Base-by-base conservation (phyloP, 2,797 vertebrate genomes). In the Harpagifer antarcticus region DNA sequence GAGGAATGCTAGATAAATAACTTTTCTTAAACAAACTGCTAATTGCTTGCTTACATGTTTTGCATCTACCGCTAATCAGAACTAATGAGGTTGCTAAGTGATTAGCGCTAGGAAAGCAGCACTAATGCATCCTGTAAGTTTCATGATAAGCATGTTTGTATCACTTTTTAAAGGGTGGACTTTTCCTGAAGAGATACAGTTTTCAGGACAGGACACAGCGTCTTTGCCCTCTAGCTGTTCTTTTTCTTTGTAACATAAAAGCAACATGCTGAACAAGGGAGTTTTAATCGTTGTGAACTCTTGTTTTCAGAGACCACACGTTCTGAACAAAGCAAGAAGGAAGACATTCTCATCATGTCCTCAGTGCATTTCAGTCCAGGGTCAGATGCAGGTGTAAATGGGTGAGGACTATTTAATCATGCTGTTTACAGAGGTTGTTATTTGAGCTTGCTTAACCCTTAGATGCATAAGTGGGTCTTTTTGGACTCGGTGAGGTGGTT, bases 291-390 rank as follows among this genome's bases (percentile, higher is more conserved):
- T 12, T 49, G 54, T 4, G 37, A 50, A 11, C 31, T 49, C 45
- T n/a, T 72, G 11, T 71, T 64, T 56, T 55, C 19, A 86, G 82
- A 81, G 8, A 62, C 57, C 52, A 19, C 80, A 80, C 54, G 48
- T 86, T 61, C 68, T 59, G 86, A 83, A n/a, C 44, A 61, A 68
- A 73, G 47, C 45, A 3, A 75, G 68, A 77, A 71, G 77, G 23
- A 48, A 61, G 45, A 73, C 60, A 14, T 65, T 27, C 56, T 48
- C 67, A 91, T 71, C 63, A 98, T 98, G 97, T 93, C 95, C 47
- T 88, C 94, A 19, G 96, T 97, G 74, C 90, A 86, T 80, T 97
- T 95, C 71, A 92, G 83, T 16, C 95, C 96, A 43, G 92, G 94
- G 16, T 86, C 87, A 47, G 95, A 95, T 60, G 80, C 91, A 20